Conservation (phyloP, 2,797 vertebrate genomes). For the Podarcis siculus region DNA sequence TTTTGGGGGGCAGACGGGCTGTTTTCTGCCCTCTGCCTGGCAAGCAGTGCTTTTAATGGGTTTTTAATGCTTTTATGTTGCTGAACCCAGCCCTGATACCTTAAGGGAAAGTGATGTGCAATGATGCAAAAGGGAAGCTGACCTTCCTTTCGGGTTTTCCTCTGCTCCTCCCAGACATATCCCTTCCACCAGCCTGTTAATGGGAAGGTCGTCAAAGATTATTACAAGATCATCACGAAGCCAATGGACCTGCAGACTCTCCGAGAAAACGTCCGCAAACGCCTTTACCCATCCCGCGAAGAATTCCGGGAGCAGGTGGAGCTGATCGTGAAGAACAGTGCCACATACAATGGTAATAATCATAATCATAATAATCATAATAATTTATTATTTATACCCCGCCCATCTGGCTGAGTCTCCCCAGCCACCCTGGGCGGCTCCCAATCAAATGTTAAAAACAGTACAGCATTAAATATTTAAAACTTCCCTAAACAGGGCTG, state of each 20-base stretch:
- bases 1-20: not conserved
- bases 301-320: constrained; percentile 96
- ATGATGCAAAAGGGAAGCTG: not conserved
- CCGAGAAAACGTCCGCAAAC: constrained; percentile 94
- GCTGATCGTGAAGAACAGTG: constrained; percentile 94
- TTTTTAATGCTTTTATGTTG: too few species aligned
- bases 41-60: too few species aligned
- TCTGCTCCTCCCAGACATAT: constrained; percentile 83
- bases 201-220: constrained; percentile 96
- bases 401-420: too few species aligned
- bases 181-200: constrained; percentile 98
- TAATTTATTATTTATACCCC: too few species aligned
- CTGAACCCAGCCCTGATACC: not conserved
- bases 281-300: constrained; percentile 94
- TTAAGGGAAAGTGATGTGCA: not conserved
- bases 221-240: constrained; percentile 97
- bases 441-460: too few species aligned
- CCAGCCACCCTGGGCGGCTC: too few species aligned
- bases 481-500: too few species aligned
- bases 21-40: too few species aligned
- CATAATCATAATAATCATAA: too few species aligned
- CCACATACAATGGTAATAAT: constrained; percentile 96
- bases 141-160: not conserved
- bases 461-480: too few species aligned
- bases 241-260: constrained; percentile 98